A percentile compares a stretch with the other conserved stretches of the same genome.
Evolutionary conservation across 2,797 vertebrate genomes (phyloP).

Genomic region (Alfaro cultratus): DNA sequence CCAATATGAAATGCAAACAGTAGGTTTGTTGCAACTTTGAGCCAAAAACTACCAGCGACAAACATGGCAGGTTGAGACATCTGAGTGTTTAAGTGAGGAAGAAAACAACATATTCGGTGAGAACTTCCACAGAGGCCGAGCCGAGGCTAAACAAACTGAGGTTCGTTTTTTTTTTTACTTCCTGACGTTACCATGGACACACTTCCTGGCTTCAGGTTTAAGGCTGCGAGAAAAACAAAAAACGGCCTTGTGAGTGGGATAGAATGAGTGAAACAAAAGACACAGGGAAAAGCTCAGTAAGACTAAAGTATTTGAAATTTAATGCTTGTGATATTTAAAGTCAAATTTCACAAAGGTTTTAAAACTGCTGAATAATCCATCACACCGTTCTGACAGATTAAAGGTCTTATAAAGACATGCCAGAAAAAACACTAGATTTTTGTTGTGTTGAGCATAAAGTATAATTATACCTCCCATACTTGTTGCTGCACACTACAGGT

Average conservation of each 20-base stretch:
- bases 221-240: conserved; percentile 58
- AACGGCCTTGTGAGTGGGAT: conserved; percentile 6
- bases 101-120: conserved; percentile 14
- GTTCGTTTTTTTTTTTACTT: conserved; percentile 44
- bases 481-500: not conserved
- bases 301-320: too few relatives aligned
- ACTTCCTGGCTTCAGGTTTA: conserved; percentile 61
- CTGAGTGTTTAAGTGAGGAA: not conserved
- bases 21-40: not conserved
- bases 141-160: conserved; percentile 35
- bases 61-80: not conserved
- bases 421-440: not conserved
- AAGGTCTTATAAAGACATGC: not conserved
- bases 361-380: not conserved
- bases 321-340: not conserved
- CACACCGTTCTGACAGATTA: not conserved
- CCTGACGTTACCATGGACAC: conserved; percentile 67
- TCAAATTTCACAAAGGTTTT: not conserved
- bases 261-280: conserved; percentile 4
- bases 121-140: conserved; percentile 43
- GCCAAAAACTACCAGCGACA: not conserved
- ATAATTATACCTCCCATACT: not conserved
- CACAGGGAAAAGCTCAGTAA: too few relatives aligned
- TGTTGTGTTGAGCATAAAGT: not conserved
- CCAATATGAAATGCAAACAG: not conserved